Evolutionary conservation across 2,888 invertebrate species (phyloP), one percentile per base, ranked within the genome.

Genomic region (Nebria brevicollis): DNA sequence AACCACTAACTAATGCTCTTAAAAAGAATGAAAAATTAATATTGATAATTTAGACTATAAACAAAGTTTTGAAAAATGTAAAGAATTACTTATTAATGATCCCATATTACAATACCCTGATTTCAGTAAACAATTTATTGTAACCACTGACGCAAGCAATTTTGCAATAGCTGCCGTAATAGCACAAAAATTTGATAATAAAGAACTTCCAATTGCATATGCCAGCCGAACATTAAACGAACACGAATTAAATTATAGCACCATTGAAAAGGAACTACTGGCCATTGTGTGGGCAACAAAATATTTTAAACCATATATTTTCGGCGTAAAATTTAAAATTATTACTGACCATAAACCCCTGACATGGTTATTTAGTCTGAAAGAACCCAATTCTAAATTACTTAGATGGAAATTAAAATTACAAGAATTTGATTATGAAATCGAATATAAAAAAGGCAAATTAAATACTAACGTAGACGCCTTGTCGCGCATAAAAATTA

Each of bases 131-230:
- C 83, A 82, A 1, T 87, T 86, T 82, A 82, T 83, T 11, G 41
- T 87, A 20, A 86, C 85, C 0, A 86, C 84, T 0, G 87, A 87
- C 76, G 86, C 86, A 0, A 83, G 83, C n/a, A 83, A 85, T 66
- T 72, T 82, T 11, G 85, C 85, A 0, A 42, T 86, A n/a, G 86
- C 85, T 0, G 84, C 85, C 6, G 84, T 87, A 3, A 74, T 87
- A 5, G 84, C 84, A 0, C 86, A 86, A 83, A 72, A 72, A 13
- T 26, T 66, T 25, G 43, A 73, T 72, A 73, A 73, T 26, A 73
- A 72, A 72, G 78, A 78, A 26, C 41, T 64, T 6, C 73, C 73
- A 2, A 73, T 78, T 26, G 72, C 73, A 3, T 86, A 82, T 66
- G 83, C 84, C 0, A 83, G 82, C 26, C 54, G 84, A 26, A 84